Evolutionary conservation across 2,113 vertebrate genomes (phyloP), one percentile per base, ranked within the genome.

Genomic region (Glaucidium brasilianum): DNA sequence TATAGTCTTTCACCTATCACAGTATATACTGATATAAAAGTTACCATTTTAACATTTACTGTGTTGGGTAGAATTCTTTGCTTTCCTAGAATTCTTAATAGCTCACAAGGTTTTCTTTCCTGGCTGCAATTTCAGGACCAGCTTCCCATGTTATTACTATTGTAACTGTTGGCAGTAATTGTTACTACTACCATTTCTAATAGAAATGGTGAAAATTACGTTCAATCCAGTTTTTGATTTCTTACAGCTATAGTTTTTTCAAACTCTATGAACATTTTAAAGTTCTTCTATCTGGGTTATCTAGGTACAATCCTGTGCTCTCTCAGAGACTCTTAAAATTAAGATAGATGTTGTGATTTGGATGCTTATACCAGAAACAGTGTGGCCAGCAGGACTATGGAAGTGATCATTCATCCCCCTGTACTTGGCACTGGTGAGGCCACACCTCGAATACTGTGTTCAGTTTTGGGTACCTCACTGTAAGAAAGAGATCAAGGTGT

Each of bases 381-480:
- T 5, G 7, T 3, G 7, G 30, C 34, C 41, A 91, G 21, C 32
- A 62, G 41, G 30, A 37, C 4, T 20, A 92, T 27, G 43, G 14
- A 11, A 66, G 62, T 16, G 13, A 64, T 9, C 3, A 4, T 2
- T 0, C 5, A 4, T 2, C 0, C 5, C 29, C 26, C 26, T 35
- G 15, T 21, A 34, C 12, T 25, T 0, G 2, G 47, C 59, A 45
- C 6, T 26, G 34, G 18, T 16, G 37, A 92, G 19, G 30, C 22
- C 6, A 13, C 16, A 53, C 7, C 6, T 34, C 0, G 0, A 67
- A 26, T 10, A 10, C 6, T 17, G 29, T 25, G 50, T 1, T 34
- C 37, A 3, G 0, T 53, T 82, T 32, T 39, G 55, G 30, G 27
- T 5, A 19, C 2, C 27, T 73, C 47, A 62, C 9, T 19, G 20